Percentiles rank a stretch among this genome's conserved stretches.
phyloP scores from a whole-genome alignment of 2,797 vertebrate species.

The Enteromius argenteus region DNA sequence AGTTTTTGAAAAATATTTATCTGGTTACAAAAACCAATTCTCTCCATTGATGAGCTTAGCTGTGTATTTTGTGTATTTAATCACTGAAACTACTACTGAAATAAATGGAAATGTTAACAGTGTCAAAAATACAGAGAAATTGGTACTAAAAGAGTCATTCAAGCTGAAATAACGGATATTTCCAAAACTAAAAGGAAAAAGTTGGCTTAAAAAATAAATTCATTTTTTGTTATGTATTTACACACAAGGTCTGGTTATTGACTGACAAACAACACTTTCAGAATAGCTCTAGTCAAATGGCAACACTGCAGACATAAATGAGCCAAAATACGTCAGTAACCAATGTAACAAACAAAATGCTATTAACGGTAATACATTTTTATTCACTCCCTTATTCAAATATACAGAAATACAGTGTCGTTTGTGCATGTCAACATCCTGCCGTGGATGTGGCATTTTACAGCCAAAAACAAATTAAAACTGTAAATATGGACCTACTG shows the following conservation, averaged over 20 bases:
- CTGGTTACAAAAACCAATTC: background rate
- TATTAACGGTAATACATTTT: conserved; percentile 13
- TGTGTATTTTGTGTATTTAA: background rate
- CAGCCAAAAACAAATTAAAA: conserved; percentile 1
- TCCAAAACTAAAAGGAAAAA: background rate
- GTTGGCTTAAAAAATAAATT: background rate
- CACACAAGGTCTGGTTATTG: background rate
- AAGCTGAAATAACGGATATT: background rate
- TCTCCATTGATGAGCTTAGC: background rate
- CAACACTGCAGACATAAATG: background rate
- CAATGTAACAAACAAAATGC: conserved; percentile 1
- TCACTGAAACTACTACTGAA: background rate
- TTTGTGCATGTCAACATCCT: conserved; percentile 9
- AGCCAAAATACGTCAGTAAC: background rate
- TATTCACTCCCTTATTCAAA: conserved; percentile 23
- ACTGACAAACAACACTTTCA: background rate
- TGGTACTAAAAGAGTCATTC: background rate
- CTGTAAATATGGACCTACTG: background rate
- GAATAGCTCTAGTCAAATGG: background rate
- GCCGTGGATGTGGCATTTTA: background rate
- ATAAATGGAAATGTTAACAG: background rate
- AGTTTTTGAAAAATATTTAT: background rate
- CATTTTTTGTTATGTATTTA: background rate
- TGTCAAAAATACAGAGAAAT: background rate
- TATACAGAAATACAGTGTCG: conserved; percentile 22